A percentile compares a stretch with the other conserved stretches of the same genome.
phyloP scores from a whole-genome alignment of 1,140 invertebrate species.

The Calliopsis andreniformis region DNA sequence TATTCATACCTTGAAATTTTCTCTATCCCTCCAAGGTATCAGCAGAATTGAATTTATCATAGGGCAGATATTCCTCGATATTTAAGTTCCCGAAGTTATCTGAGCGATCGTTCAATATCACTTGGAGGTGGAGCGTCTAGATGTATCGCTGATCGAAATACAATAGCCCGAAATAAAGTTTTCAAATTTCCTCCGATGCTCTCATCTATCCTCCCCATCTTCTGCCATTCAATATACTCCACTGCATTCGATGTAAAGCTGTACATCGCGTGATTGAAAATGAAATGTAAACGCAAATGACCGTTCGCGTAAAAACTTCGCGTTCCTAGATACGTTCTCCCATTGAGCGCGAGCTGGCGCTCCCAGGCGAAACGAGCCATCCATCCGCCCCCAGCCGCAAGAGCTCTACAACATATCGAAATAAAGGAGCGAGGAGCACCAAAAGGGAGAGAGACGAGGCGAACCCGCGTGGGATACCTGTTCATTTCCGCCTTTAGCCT shows the following conservation, averaged over 20 bases:
- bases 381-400: background rate
- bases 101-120: background rate
- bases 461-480: background rate
- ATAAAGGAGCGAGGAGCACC: constrained; percentile 11
- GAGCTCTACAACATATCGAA: constrained; percentile 25
- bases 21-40: too few relatives aligned
- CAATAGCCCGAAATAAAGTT: background rate
- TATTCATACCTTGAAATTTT: too few relatives aligned
- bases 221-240: background rate
- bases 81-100: background rate
- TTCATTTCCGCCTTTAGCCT: background rate
- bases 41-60: too few relatives aligned
- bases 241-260: too few relatives aligned
- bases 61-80: too few relatives aligned
- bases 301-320: background rate
- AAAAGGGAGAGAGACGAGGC: background rate
- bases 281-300: constrained; percentile 18
- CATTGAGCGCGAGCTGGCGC: background rate
- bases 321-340: too few relatives aligned
- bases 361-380: background rate
- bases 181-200: background rate
- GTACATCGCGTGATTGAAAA: constrained; percentile 9
- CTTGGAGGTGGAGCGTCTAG: background rate
- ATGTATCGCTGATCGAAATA: background rate
- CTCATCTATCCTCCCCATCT: background rate